Conservation (phyloP, 1,140 invertebrate species). For the Drosophila ananassae region DNA sequence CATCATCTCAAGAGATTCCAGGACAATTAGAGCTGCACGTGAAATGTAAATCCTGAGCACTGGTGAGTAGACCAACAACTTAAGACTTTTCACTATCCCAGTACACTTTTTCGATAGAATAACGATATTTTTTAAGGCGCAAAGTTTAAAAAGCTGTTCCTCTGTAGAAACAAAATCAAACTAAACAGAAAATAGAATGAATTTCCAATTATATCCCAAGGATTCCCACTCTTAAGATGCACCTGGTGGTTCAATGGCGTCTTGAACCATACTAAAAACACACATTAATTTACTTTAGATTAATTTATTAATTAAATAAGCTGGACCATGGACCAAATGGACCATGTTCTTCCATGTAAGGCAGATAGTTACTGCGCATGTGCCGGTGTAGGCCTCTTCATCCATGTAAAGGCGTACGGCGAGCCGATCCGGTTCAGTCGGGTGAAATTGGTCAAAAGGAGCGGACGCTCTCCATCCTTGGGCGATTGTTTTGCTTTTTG, state of each 20-base stretch:
- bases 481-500: background rate
- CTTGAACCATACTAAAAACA: no score
- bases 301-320: background rate
- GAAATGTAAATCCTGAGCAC: no score
- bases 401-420: background rate
- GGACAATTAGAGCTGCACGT: no score
- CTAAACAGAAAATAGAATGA: no score
- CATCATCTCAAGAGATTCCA: no score
- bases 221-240: no score
- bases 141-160: background rate
- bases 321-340: background rate
- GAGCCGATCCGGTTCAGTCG: constrained; percentile 1
- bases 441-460: background rate
- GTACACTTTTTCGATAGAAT: background rate
- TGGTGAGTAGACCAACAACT: background rate
- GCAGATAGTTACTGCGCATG: background rate
- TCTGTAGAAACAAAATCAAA: no score
- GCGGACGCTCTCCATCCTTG: background rate
- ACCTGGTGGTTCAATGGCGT: no score
- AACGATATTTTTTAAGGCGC: background rate
- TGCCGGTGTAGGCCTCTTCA: background rate
- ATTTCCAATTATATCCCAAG: no score
- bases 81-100: background rate
- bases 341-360: background rate
- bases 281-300: background rate